phyloP scores from a whole-genome alignment of 2,797 vertebrate species.

The Cynodonichthys magdalenae region DNA sequence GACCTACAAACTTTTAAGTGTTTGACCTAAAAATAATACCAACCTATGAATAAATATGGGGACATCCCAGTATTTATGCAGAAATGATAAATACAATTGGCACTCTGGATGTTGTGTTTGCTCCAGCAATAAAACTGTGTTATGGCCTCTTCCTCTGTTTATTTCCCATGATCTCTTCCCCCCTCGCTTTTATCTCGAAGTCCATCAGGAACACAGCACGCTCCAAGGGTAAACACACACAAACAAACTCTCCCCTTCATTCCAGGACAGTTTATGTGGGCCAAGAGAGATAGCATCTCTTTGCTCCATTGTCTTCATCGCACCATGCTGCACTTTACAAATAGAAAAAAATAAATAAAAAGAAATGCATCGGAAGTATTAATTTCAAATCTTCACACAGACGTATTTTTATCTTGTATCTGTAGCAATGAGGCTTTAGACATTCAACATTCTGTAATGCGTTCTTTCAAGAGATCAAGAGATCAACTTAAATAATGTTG shows the following conservation, averaged over 20 bases:
- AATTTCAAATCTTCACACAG: conserved; percentile 55
- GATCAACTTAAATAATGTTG: not conserved
- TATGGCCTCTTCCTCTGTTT: conserved; percentile 15
- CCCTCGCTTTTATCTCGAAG: conserved; percentile 49
- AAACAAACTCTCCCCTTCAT: conserved; percentile 60
- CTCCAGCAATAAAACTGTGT: conserved; percentile 17
- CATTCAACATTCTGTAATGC: not conserved
- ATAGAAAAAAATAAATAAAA: conserved; percentile 64
- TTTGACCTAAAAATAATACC: not conserved
- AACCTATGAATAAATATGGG: not conserved
- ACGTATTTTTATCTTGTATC: conserved; percentile 50
- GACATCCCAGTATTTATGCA: not conserved
- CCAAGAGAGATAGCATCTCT: conserved; percentile 71
- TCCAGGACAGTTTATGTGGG: conserved; percentile 77
- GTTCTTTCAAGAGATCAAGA: conserved; percentile 10
- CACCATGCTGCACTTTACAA: conserved; percentile 70
- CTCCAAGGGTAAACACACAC: conserved; percentile 76
- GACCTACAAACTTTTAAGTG: too few relatives aligned
- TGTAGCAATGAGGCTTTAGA: conserved; percentile 27
- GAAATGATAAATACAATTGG: not conserved
- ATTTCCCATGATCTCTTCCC: conserved; percentile 1
- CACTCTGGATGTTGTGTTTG: conserved; percentile 13
- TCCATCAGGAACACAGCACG: conserved; percentile 71
- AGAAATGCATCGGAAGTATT: conserved; percentile 64
- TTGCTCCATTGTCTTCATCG: conserved; percentile 70